Percentiles rank a stretch among this genome's conserved stretches.
phyloP scores from a whole-genome alignment of 2,113 vertebrate genomes.

The Apodemus speciosus region DNA sequence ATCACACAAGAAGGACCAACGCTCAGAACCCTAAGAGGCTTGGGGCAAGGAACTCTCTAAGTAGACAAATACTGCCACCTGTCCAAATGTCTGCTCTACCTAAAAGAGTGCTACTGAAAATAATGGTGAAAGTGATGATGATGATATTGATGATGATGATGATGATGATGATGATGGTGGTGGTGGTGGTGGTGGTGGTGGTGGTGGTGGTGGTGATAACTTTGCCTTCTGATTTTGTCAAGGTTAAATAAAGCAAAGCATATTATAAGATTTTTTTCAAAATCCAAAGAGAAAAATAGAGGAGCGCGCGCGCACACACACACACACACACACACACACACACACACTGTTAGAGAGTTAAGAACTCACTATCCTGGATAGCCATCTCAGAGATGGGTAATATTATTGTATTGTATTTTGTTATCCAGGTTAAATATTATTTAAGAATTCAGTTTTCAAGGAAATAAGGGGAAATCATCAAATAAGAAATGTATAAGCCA shows the following conservation, averaged over 20 bases:
- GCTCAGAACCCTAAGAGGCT: accelerated
- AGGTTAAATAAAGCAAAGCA: background rate
- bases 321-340: too few relatives aligned
- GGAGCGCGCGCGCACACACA: too few relatives aligned
- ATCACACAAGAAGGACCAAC: too few relatives aligned
- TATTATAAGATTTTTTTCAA: background rate
- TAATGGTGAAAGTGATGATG: background rate
- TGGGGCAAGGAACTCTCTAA: background rate
- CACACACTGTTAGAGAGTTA: background rate
- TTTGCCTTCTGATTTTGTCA: background rate
- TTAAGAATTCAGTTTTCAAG: background rate
- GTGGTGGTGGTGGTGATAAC: background rate
- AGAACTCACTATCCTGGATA: accelerated
- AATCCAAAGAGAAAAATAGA: background rate
- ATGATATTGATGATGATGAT: too few relatives aligned
- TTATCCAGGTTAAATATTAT: background rate
- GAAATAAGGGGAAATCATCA: background rate
- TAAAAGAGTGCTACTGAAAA: background rate
- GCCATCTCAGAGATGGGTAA: background rate
- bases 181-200: too few relatives aligned
- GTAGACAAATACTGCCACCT: accelerated
- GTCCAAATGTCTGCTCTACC: background rate
- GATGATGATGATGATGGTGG: too few relatives aligned
- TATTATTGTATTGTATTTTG: background rate
- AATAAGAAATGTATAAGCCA: background rate